Evolutionary conservation across 1,140 invertebrate genomes (phyloP), one percentile per base, ranked within the genome.

Genomic region (Drosophila subpulchrella): DNA sequence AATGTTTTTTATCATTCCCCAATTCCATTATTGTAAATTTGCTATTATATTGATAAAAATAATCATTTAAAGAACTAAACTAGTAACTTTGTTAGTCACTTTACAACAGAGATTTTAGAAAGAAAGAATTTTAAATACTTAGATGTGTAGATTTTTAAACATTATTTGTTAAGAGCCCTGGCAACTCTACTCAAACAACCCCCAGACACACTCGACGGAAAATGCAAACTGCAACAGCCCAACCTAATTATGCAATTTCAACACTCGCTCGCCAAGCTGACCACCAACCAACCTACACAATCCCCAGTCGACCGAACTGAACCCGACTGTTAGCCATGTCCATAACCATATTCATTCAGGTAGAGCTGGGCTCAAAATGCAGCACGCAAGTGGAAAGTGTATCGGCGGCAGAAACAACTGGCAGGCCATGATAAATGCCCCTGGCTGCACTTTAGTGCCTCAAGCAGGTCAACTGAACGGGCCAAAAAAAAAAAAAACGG

Each of bases 181-280:
- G 24, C 47, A 75, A 75, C 72, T 56, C 73, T 75, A 32, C 15
- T 36, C 15, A 1, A 27, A 11, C 54, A 39, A 51, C 53, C 73
- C 60, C 41, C 70, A 51, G 51, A 56, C 42, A 58, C 44, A 58
- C 36, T 42, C 46, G 44, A 12, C 36, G 27, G 38, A 24, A 60
- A 79, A 72, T 59, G 61, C 47, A 46, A 68, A 83, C 68, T 67
- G 54, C 75, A 79, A 54, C 44, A 59, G 48, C 42, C 65, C 44
- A 50, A 67, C 54, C 75, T 84, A 80, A 89, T 88, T 88, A 88
- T 88, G 83, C 83, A 88, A 88, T 71, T 89, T 80, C 80, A 77
- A 78, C 83, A 89, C 83, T 88, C 66, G 66, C 71, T 73, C 48
- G 66, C 63, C 65, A 41, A 55, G 61, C 54, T 68, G 57, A 67